These are phyloP conservation scores for Glaucopsyche alexis DNA, from an alignment of 2,888 invertebrate genomes.

Conservation along the genomic window DNA sequence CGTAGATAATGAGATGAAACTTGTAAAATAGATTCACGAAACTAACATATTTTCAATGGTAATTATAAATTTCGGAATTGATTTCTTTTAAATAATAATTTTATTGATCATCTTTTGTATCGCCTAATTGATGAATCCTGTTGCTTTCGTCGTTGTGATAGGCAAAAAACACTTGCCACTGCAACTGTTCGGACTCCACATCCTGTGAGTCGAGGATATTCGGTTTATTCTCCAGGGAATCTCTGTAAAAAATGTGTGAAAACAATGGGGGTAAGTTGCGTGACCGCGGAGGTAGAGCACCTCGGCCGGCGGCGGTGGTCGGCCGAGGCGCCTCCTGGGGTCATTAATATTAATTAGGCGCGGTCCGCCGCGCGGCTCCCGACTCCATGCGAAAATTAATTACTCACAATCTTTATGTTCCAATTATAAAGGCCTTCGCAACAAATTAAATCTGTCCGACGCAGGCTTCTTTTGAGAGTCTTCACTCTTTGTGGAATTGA, in stretches of 20 bases:
- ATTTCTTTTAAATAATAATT: neutral
- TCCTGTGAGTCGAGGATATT: slow-evolving; percentile 7
- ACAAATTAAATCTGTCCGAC: slow-evolving; percentile 80
- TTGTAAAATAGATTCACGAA: neutral
- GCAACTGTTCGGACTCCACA: slow-evolving; percentile 4
- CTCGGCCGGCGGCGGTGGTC: slow-evolving; percentile 46
- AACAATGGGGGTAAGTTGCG: slow-evolving; percentile 32
- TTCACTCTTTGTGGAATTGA: slow-evolving; percentile 79
- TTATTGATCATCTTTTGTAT: neutral
- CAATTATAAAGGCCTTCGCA: slow-evolving; percentile 81
- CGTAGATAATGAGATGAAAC: no score
- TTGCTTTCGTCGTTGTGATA: neutral
- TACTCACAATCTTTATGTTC: slow-evolving; percentile 81
- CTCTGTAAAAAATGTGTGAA: slow-evolving; percentile 24
- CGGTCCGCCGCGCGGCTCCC: slow-evolving; percentile 75
- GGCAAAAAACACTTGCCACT: slow-evolving; percentile 15
- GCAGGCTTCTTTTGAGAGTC: slow-evolving; percentile 79
- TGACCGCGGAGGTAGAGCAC: slow-evolving; percentile 52
- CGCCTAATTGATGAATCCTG: neutral
- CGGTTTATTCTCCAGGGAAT: slow-evolving; percentile 14
- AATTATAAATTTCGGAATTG: neutral
- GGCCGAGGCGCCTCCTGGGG: slow-evolving; percentile 60
- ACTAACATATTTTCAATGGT: neutral
- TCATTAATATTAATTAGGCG: slow-evolving; percentile 79
- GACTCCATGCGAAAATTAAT: slow-evolving; percentile 80